Conservation (phyloP, 2,888 invertebrate genomes). For the Disparrhopalites patrizii region DNA sequence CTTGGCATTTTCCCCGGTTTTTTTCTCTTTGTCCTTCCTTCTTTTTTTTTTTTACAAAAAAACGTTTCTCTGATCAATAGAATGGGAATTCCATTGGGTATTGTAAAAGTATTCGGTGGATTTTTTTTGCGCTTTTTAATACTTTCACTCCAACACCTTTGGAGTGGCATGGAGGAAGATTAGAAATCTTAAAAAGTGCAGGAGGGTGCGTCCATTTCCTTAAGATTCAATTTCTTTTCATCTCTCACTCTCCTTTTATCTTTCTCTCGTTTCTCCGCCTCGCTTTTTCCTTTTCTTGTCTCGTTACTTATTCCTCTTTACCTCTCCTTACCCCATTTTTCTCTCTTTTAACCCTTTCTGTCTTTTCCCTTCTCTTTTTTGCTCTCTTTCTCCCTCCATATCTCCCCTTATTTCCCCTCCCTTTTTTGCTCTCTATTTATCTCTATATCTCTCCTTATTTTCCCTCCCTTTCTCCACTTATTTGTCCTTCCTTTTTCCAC, state of each 20-base stretch:
- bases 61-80: too few species aligned
- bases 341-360: conserved; percentile 17
- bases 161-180: too few species aligned
- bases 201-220: too few species aligned
- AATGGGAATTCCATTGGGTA: too few species aligned
- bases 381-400: background rate
- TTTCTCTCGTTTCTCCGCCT: conserved; percentile 7
- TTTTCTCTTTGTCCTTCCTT: background rate
- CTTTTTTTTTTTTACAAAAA: background rate
- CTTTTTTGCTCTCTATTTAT: background rate
- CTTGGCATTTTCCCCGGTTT: background rate
- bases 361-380: background rate
- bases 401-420: background rate
- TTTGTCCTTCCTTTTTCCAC: too few species aligned
- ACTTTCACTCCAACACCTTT: too few species aligned
- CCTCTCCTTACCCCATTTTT: background rate
- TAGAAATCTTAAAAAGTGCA: too few species aligned
- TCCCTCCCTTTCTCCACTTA: background rate
- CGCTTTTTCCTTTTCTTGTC: too few species aligned
- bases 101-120: too few species aligned
- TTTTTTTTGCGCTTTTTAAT: too few species aligned
- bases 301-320: background rate
- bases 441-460: background rate
- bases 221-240: background rate
- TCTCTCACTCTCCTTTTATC: conserved; percentile 1